Base-by-base conservation (phyloP, 2,888 invertebrate species). In the Aspidiotus destructor region DNA sequence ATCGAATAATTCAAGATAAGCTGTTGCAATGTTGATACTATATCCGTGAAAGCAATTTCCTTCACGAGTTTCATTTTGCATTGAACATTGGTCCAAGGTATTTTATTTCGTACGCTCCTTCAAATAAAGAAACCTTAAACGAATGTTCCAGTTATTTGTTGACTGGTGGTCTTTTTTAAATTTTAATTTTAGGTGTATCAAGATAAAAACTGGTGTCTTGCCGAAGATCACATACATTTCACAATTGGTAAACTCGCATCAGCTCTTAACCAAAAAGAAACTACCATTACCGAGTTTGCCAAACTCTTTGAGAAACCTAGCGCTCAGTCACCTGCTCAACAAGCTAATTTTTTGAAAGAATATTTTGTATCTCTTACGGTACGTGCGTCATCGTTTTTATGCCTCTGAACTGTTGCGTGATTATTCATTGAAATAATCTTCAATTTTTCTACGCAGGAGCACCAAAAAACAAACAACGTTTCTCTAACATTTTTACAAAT, bases 171-270 rank as follows among this genome's bases (percentile, higher is more conserved):
- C 28, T 5, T 28, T 28, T 28, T 28, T 28, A 3, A 3, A 41
- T 58, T 60, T 28, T 42, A 54, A 61, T 48, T 41, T 41, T 77
- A 88, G 85, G 85, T 89, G 58, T 89, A 88, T 77, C 81, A 82
- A 72, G 81, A 81, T 60, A 87, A 88, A 75, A 88, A 88, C 7
- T 97, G 96, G 96, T 87, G 88, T 73, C 82, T 94, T 73, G 92
- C 96, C 7, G 91, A 92, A 78, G 95, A 97, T 81, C 96, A 97
- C 79, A 94, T 97, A 75, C 89, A 93, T 79, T 93, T 91, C 77
- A 94, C 93, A 8, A 87, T 96, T 75, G 95, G 94, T 1, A 85
- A 92, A 73, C 89, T 94, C 77, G 92, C 93, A 44, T 86, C 88
- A 74, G 86, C 88, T 76, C 81, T 95, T 73, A 87, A 88, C 75